phyloP scores from a whole-genome alignment of 2,797 vertebrate genomes.

The Pipistrellus nathusii region DNA sequence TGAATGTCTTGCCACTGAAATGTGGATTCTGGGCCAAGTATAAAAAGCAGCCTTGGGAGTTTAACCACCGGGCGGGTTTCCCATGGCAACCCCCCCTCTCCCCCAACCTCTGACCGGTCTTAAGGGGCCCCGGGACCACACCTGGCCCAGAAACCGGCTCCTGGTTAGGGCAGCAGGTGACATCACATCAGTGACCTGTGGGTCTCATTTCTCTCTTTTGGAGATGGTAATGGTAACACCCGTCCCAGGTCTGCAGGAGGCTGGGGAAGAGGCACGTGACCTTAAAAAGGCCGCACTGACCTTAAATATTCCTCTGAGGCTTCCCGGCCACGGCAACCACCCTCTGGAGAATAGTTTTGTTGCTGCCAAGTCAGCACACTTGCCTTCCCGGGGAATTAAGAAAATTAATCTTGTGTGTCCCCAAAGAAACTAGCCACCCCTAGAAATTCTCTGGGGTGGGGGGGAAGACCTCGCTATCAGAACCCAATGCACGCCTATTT shows the following conservation, averaged over 20 bases:
- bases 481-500: constrained; percentile 70
- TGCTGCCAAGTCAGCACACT: not conserved
- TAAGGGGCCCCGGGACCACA: not conserved
- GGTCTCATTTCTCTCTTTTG: not conserved
- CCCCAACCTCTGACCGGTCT: not conserved
- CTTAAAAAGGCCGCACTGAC: not conserved
- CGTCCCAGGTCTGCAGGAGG: not conserved
- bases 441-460: not conserved
- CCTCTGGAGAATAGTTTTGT: not conserved
- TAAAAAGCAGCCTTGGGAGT: not conserved
- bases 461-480: constrained; percentile 50
- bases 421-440: constrained; percentile 45
- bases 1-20: not conserved
- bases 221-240: not conserved
- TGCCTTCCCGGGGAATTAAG: constrained; percentile 31
- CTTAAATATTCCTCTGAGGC: not conserved
- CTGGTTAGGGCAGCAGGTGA: not conserved
- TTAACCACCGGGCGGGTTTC: not conserved
- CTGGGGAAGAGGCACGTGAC: fast-evolving
- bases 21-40: not conserved
- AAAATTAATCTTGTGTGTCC: constrained; percentile 62
- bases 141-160: not conserved
- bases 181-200: fast-evolving
- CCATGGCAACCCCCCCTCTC: fast-evolving
- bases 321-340: not conserved